Evolutionary conservation across 2,888 invertebrate genomes (phyloP), one percentile per base, ranked within the genome.

Genomic region (Tachina fera): DNA sequence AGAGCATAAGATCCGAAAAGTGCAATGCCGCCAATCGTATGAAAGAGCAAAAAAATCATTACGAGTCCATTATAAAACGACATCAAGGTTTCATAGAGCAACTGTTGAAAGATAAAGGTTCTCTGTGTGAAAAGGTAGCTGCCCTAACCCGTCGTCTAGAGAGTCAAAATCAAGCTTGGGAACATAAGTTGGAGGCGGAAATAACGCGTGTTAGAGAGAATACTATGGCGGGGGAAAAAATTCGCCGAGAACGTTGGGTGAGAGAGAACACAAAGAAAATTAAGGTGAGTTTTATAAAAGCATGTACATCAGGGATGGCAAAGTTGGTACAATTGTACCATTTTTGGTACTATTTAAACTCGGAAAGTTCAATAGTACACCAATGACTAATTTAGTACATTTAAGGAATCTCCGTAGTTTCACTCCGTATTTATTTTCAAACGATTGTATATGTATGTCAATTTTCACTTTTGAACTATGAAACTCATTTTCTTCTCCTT

Each of bases 11-110:
- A 56, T 81, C 92, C 75, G 92, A 93, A 90, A 92, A 93, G 82
- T 88, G 91, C 6, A 93, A 93, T 79, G 90, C 91, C 22, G 91
- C 93, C 4, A 93, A 93, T 75, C 92, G 92, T 83, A 88, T 95
- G 76, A 93, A 94, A 22, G 93, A 94, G 45, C 95, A 95, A 88
- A 95, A 95, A 90, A 94, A 95, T 39, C 96, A 97, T 88, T 96
- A 96, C 89, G 97, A 97, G 89, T 94, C 92, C 3, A 94, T 96
- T 1, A 95, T 97, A 31, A 95, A 95, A 87, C 94, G 97, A 14
- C 97, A 97, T 90, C 97, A 97, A 90, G 96, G 94, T 84, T 97
- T 97, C 88, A 96, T 97, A 67, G 97, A 97, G 90, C 96, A 96
- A 93, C 90, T 97, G 65, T 95, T 97, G 85, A 95, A 95, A 79